These are phyloP conservation scores for Teleogryllus occipitalis DNA, from an alignment of 1,140 invertebrate genomes.

Conservation along the genomic window DNA sequence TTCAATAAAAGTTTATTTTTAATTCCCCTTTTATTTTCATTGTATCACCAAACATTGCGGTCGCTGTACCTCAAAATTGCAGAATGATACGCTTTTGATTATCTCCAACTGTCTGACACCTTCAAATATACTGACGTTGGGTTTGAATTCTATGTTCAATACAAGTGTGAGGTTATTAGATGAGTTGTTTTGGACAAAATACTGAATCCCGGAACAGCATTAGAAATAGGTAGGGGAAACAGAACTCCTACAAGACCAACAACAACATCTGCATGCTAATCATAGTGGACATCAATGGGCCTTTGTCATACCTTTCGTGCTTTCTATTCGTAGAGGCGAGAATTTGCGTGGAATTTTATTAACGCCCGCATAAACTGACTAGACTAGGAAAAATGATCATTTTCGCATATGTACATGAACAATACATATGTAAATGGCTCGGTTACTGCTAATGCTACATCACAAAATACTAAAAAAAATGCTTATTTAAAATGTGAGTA, in stretches of 20 bases:
- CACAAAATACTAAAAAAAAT: background rate
- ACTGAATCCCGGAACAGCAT: background rate
- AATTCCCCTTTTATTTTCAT: too few relatives aligned
- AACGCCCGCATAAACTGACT: background rate
- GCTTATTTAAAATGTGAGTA: background rate
- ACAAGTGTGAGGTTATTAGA: too few relatives aligned
- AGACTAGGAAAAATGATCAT: too few relatives aligned
- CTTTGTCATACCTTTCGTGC: constrained; percentile 32
- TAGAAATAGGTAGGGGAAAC: background rate
- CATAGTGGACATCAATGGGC: constrained; percentile 28
- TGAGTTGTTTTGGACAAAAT: too few relatives aligned
- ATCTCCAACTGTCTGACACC: too few relatives aligned
- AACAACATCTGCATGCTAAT: background rate
- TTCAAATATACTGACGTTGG: too few relatives aligned
- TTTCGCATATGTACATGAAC: background rate
- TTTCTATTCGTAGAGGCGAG: background rate
- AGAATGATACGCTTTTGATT: too few relatives aligned
- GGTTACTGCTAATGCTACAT: background rate
- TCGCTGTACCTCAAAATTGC: too few relatives aligned
- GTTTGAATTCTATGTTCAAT: too few relatives aligned
- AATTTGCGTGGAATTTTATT: background rate
- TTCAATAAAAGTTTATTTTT: too few relatives aligned
- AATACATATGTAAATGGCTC: background rate
- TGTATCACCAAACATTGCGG: too few relatives aligned
- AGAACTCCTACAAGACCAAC: background rate